These are phyloP conservation scores for Baccha elongata DNA, from an alignment of 2,888 invertebrate genomes.

Conservation along the genomic window DNA sequence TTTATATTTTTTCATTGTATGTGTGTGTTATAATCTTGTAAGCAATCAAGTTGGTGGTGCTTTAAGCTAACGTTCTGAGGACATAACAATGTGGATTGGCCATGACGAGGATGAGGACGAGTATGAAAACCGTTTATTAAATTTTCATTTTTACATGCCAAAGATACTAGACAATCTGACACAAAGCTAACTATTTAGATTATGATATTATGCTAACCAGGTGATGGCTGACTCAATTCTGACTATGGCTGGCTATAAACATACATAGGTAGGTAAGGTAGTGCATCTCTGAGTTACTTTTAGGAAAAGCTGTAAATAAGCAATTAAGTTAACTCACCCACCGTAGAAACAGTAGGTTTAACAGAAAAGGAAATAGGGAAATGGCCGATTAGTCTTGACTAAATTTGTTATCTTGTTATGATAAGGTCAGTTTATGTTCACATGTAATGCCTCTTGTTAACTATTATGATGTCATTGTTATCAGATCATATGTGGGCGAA, in stretches of 20 bases:
- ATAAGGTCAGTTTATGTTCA: too few species aligned
- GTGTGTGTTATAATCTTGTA: constrained; percentile 55
- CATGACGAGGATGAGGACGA: constrained; percentile 21
- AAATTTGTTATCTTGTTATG: too few species aligned
- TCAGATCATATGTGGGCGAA: too few species aligned
- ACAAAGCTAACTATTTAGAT: background rate
- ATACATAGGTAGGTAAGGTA: too few species aligned
- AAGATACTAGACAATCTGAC: constrained; percentile 15
- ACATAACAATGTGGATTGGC: constrained; percentile 19
- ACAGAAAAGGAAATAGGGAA: background rate
- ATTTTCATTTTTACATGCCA: constrained; percentile 47
- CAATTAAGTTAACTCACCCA: background rate
- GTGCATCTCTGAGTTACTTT: constrained; percentile 23
- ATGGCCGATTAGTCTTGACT: too few species aligned
- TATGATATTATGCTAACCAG: background rate
- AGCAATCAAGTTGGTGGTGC: constrained; percentile 54
- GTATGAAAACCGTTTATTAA: constrained; percentile 53
- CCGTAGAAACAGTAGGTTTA: background rate
- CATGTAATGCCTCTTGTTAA: too few species aligned
- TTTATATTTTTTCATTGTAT: constrained; percentile 10
- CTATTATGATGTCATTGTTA: too few species aligned
- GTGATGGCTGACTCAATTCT: constrained; percentile 54
- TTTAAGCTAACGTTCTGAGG: background rate
- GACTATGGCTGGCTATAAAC: too few species aligned
- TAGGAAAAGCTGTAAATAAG: background rate